Percentiles rank a stretch among this genome's conserved stretches.
Evolutionary conservation across 1,140 invertebrate genomes (phyloP).

Genomic region (Andrena cerasifolii): DNA sequence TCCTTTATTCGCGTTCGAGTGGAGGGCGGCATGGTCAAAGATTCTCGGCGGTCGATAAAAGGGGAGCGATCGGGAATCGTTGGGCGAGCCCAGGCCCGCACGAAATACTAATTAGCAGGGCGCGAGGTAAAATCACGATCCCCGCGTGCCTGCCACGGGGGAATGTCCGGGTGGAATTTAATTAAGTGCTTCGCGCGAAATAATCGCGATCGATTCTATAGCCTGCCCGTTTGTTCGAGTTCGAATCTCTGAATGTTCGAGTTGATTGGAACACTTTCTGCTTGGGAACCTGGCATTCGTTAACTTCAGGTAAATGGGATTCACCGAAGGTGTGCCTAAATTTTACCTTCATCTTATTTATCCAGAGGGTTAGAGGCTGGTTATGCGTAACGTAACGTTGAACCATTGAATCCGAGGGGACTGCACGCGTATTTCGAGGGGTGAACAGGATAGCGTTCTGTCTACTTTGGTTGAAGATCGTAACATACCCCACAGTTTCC

Average conservation of each 20-base stretch:
- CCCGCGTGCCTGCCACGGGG: not conserved
- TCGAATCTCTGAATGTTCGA: not conserved
- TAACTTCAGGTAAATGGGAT: too few relatives aligned
- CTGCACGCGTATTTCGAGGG: too few relatives aligned
- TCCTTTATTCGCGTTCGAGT: constrained; percentile 37
- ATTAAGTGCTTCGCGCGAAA: constrained; percentile 21
- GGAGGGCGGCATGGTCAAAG: not conserved
- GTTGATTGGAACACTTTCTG: not conserved
- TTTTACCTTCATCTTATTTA: too few relatives aligned
- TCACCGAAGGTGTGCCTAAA: too few relatives aligned
- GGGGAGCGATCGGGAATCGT: not conserved
- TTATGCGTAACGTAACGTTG: too few relatives aligned
- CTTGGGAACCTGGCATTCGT: not conserved
- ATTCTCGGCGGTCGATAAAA: constrained; percentile 5
- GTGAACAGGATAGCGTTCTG: too few relatives aligned
- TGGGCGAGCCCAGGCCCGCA: constrained; percentile 1
- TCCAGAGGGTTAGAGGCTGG: too few relatives aligned
- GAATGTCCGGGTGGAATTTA: constrained; percentile 11
- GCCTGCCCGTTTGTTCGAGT: not conserved
- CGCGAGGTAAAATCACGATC: constrained; percentile 6
- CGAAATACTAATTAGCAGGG: constrained; percentile 33
- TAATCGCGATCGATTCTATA: not conserved
- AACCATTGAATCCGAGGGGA: too few relatives aligned
- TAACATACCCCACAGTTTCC: too few relatives aligned
- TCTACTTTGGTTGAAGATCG: too few relatives aligned